These are phyloP conservation scores for Zonotrichia leucophrys DNA, from an alignment of 2,113 vertebrate species.

Conservation along the genomic window DNA sequence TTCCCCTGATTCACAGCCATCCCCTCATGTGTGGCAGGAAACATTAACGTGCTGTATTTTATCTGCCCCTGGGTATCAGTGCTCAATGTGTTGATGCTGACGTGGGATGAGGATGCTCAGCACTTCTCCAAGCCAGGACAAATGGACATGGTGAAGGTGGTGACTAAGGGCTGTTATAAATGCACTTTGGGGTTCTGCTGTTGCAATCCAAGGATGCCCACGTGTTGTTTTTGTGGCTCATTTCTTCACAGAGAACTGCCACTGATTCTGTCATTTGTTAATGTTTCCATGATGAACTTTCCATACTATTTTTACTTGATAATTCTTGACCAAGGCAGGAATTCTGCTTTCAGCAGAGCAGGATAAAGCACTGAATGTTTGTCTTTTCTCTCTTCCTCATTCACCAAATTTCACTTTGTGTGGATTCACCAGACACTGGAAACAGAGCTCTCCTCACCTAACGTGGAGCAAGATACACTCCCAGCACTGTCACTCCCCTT, in stretches of 20 bases:
- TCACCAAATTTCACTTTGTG: not conserved
- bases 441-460: not conserved
- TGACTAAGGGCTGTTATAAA: not conserved
- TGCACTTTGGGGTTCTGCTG: not conserved
- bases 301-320: not conserved
- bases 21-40: fast-evolving
- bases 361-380: not conserved
- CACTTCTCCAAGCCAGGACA: not conserved
- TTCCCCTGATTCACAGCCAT: not conserved
- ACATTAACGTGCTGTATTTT: fast-evolving
- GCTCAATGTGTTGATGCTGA: not conserved
- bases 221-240: not conserved
- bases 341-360: not conserved
- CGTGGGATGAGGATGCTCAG: not conserved
- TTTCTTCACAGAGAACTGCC: not conserved
- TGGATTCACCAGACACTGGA: fast-evolving
- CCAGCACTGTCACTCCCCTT: not conserved
- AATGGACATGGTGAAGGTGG: not conserved
- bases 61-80: not conserved
- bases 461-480: fast-evolving
- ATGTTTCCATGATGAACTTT: not conserved
- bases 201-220: not conserved
- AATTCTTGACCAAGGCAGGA: not conserved
- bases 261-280: not conserved
- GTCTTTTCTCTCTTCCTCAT: not conserved